A percentile compares a stretch with the other conserved stretches of the same genome.
phyloP scores from a whole-genome alignment of 2,113 vertebrate genomes.

The Colistium nudipinnis region DNA sequence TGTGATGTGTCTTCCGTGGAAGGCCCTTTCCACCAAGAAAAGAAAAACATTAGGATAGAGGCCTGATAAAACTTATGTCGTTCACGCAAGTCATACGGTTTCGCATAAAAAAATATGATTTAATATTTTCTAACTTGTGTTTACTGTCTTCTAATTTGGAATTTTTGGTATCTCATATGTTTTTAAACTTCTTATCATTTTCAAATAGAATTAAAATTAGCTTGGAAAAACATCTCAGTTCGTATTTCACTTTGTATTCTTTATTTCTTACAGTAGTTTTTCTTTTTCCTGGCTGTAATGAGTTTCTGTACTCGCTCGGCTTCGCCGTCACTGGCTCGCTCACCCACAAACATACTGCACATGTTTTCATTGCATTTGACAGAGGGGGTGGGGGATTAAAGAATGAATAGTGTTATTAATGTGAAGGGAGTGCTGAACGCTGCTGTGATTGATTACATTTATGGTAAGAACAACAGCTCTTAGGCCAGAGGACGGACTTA shows the following conservation, averaged over 20 bases:
- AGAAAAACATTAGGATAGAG: neutral
- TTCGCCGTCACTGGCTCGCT: neutral
- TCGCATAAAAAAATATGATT: neutral
- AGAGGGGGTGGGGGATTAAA: constrained; percentile 32
- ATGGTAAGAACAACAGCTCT: constrained; percentile 50
- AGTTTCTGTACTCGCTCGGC: neutral
- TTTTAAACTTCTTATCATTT: no score
- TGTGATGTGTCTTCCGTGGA: neutral
- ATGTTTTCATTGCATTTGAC: constrained; percentile 33
- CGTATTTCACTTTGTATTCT: no score
- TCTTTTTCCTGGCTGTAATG: neutral
- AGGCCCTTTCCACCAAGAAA: neutral
- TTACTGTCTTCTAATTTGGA: neutral
- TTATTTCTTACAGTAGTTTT: no score
- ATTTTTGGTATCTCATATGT: no score
- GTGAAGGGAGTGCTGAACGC: constrained; percentile 46
- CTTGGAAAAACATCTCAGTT: no score
- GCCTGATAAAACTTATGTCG: neutral
- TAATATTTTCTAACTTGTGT: neutral
- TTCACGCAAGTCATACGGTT: no score
- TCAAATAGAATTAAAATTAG: no score
- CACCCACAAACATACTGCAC: neutral
- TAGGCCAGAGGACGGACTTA: constrained; percentile 51
- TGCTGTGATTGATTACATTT: constrained; percentile 52
- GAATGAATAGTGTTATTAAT: constrained; percentile 52